phyloP scores from a whole-genome alignment of 2,113 vertebrate species.

The Piprites chloris region DNA sequence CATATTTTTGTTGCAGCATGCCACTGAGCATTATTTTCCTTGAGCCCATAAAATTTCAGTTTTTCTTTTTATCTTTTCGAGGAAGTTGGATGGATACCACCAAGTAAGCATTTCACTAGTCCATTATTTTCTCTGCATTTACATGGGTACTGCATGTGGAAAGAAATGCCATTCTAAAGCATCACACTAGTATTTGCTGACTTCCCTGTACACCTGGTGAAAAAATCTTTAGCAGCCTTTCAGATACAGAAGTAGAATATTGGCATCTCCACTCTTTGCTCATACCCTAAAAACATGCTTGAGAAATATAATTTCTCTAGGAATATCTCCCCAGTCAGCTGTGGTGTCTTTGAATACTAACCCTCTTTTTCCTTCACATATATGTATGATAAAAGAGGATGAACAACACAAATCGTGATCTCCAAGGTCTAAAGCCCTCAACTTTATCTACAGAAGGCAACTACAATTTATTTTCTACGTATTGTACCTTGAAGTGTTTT shows the following conservation, averaged over 20 bases:
- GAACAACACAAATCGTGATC: background rate
- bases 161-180: background rate
- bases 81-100: background rate
- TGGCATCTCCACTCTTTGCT: background rate
- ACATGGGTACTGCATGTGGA: background rate
- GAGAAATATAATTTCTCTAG: background rate
- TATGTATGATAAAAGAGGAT: background rate
- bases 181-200: background rate
- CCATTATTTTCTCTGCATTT: background rate
- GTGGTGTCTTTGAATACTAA: background rate
- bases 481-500: background rate
- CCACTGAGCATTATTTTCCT: background rate
- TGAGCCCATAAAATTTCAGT: background rate
- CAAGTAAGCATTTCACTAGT: background rate
- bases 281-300: background rate
- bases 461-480: background rate
- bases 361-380: background rate
- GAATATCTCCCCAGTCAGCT: background rate
- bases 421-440: background rate
- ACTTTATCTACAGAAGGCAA: background rate
- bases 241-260: background rate
- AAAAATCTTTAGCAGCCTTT: background rate
- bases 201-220: background rate
- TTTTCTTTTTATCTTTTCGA: background rate
- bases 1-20: background rate